Evolutionary conservation across 2,113 vertebrate species (phyloP), one percentile per base, ranked within the genome.

Genomic region (Crotalus horridus): DNA sequence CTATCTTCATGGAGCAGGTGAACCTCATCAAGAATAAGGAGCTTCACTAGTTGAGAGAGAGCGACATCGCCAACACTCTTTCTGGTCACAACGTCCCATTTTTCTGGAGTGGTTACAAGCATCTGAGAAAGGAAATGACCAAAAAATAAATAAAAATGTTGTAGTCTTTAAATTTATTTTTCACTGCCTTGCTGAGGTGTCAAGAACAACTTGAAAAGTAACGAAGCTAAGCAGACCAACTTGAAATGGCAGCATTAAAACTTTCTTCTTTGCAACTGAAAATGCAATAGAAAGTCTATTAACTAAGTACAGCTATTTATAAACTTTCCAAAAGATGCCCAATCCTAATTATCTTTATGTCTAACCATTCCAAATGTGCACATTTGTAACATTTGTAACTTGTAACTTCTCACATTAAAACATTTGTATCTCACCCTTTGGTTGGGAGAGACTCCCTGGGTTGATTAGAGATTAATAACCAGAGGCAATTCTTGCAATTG

Each of bases 41-140:
- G 98, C 43, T 98, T 98, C 15, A 99, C 99, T 8, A 99, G 98
- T 94, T 99, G 99, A 53, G 98, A 99, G 53, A 99, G 98, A 39
- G 98, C 99, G 89, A 99, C 98, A 51, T 99, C 99, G 6, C 99
- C 99, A 69, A 99, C 99, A 91, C 99, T 99, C 96, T 99, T 99
- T 95, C 99, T 98, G 90, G 99, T 99, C 69, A 99, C 99, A 23
- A 99, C 99, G 54, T 99, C 99, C 99, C 99, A 99, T 95, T 99
- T 99, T 96, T 99, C 99, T 29, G 99, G 99, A 59, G 99, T 99
- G 26, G 99, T 99, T 95, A 99, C 99, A 96, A 99, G 96, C 99
- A 99, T 99, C 99, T 99, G 90, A 85, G 7, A 95, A 33, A 10
- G 89, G 92, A 92, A 13, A 20, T 94, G 51, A 86, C 0, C 87